Evolutionary conservation across 2,888 invertebrate species (phyloP).

Genomic region (Tenthredo mesomela): DNA sequence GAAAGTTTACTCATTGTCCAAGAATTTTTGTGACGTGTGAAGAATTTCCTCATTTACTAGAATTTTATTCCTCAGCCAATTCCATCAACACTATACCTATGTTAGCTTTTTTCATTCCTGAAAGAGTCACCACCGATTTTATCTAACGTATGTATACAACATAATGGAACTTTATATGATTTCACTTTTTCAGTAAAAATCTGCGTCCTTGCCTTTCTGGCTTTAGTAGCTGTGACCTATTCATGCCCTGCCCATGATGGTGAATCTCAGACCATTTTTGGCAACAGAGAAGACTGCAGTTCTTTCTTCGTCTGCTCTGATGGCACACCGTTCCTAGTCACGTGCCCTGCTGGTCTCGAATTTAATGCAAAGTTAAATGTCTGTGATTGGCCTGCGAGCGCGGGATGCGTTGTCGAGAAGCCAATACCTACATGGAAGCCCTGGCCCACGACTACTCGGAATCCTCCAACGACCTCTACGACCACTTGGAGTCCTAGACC

Average conservation of each 20-base stretch:
- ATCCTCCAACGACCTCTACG: too few species aligned
- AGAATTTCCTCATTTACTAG: background rate
- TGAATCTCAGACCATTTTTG: constrained; percentile 62
- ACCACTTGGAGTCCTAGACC: too few species aligned
- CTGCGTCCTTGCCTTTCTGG: constrained; percentile 54
- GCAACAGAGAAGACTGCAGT: constrained; percentile 63
- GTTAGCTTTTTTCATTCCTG: background rate
- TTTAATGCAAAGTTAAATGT: constrained; percentile 63
- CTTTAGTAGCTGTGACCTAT: constrained; percentile 50
- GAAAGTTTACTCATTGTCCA: background rate
- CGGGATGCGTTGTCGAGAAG: background rate
- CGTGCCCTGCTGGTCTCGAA: constrained; percentile 66
- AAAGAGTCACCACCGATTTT: background rate
- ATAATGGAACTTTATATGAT: background rate
- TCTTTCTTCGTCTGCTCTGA: constrained; percentile 64
- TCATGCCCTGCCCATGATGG: constrained; percentile 42
- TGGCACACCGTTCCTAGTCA: constrained; percentile 61
- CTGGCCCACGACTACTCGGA: too few species aligned
- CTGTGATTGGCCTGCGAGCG: constrained; percentile 66
- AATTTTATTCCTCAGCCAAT: background rate
- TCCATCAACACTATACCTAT: background rate
- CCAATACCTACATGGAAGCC: background rate
- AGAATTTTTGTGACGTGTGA: background rate
- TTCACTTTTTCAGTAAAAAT: background rate
- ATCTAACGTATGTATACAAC: background rate